Evolutionary conservation across 2,888 invertebrate species (phyloP).

Genomic region (Nymphalis polychloros): DNA sequence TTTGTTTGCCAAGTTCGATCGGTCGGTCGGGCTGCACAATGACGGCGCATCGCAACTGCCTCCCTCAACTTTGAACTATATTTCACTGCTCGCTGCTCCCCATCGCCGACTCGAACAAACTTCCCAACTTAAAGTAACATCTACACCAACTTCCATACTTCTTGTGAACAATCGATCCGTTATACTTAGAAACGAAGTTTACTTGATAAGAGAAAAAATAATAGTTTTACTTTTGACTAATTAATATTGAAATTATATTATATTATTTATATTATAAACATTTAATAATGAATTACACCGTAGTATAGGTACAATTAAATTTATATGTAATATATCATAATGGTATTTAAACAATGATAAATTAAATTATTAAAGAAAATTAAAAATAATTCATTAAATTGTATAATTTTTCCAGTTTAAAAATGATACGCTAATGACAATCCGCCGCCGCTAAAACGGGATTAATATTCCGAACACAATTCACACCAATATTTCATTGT

Average conservation of each 20-base stretch:
- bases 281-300: not conserved
- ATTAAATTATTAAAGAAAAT: not conserved
- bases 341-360: not conserved
- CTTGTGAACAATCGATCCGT: slow-evolving; percentile 28
- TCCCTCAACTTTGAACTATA: slow-evolving; percentile 65
- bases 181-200: slow-evolving; percentile 15
- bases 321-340: too few relatives aligned
- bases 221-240: slow-evolving; percentile 14
- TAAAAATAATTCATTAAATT: not conserved
- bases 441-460: slow-evolving; percentile 14
- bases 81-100: slow-evolving; percentile 58
- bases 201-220: slow-evolving; percentile 20
- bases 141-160: slow-evolving; percentile 24
- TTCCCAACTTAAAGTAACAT: slow-evolving; percentile 28
- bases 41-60: slow-evolving; percentile 46
- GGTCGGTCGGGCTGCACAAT: slow-evolving; percentile 27
- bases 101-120: slow-evolving; percentile 38
- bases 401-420: not conserved
- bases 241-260: not conserved
- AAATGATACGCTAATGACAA: not conserved
- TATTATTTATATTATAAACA: not conserved
- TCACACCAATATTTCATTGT: slow-evolving; percentile 30
- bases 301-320: too few relatives aligned
- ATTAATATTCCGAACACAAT: slow-evolving; percentile 23
- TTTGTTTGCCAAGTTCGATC: slow-evolving; percentile 37